These are phyloP conservation scores for Rhinichthys klamathensis DNA, from an alignment of 2,113 vertebrate species.

Conservation along the genomic window DNA sequence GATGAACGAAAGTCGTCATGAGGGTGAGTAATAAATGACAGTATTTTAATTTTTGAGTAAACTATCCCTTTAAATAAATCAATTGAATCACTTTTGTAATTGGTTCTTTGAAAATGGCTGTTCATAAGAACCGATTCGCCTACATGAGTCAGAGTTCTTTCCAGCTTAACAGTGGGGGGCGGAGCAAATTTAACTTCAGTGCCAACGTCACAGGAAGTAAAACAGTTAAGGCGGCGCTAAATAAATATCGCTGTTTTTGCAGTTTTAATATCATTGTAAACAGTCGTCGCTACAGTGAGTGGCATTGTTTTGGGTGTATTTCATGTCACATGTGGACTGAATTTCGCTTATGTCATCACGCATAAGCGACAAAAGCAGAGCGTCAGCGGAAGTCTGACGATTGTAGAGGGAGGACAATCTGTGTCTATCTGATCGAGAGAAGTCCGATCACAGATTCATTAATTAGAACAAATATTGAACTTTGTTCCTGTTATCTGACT, in stretches of 20 bases:
- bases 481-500: conserved; percentile 52
- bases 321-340: not conserved
- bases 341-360: conserved; percentile 22
- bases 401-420: not conserved
- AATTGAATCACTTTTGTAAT: not conserved
- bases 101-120: not conserved
- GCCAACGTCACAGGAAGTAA: conserved; percentile 37
- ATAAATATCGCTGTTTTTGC: not conserved
- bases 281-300: not conserved
- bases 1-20: no score
- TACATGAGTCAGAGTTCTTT: not conserved
- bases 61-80: not conserved
- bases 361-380: conserved; percentile 1
- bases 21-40: no score
- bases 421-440: not conserved
- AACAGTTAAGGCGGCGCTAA: not conserved
- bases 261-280: not conserved
- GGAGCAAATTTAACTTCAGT: not conserved
- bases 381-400: conserved; percentile 36
- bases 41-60: no score
- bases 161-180: not conserved
- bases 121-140: not conserved
- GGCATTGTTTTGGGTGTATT: not conserved
- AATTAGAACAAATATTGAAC: conserved; percentile 15
- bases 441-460: not conserved